phyloP scores from a whole-genome alignment of 2,113 vertebrate genomes.

The Pyxicephalus adspersus region DNA sequence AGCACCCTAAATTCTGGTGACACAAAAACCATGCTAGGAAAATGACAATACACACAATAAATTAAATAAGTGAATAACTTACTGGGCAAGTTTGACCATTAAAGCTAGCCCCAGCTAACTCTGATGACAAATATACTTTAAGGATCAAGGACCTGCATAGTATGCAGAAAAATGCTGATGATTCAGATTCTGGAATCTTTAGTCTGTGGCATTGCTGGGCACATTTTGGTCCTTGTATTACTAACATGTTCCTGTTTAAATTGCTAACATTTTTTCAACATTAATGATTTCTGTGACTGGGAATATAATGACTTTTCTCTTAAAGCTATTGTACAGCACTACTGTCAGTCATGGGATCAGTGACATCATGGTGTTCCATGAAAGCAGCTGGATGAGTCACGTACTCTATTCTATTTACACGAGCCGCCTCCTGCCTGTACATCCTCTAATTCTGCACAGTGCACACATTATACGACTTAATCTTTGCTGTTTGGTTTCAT shows the following conservation, averaged over 20 bases:
- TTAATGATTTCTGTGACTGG: background rate
- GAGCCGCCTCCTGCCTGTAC: background rate
- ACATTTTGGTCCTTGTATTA: too few species aligned
- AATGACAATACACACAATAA: too few species aligned
- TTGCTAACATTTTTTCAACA: background rate
- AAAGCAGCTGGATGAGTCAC: conserved; percentile 11
- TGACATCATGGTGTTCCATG: conserved; percentile 7
- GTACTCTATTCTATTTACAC: conserved; percentile 6
- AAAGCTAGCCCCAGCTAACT: too few species aligned
- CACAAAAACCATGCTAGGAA: too few species aligned
- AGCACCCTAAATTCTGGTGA: too few species aligned
- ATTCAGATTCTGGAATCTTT: too few species aligned
- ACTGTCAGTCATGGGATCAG: background rate
- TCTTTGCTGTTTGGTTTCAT: background rate
- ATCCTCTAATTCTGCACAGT: background rate
- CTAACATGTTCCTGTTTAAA: background rate
- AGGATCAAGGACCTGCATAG: too few species aligned
- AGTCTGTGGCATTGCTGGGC: too few species aligned
- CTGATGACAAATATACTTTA: too few species aligned
- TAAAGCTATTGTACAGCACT: background rate
- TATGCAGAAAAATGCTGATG: too few species aligned
- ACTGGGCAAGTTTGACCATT: too few species aligned
- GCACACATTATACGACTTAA: conserved; percentile 13
- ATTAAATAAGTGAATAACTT: too few species aligned
- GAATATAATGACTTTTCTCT: background rate